Evolutionary conservation across 2,113 vertebrate species (phyloP).

Genomic region (Perccottus glenii): DNA sequence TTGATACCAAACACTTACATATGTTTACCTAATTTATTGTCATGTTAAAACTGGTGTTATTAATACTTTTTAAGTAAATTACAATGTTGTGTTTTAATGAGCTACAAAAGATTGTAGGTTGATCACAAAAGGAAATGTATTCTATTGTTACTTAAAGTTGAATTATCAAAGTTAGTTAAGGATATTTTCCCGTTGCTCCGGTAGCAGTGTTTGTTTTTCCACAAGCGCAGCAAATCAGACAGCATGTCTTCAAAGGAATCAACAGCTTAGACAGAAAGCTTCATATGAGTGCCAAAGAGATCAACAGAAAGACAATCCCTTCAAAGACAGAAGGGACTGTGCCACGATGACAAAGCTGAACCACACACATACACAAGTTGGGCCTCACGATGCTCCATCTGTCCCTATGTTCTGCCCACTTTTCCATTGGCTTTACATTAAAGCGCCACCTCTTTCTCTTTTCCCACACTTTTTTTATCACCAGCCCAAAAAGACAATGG

Average conservation of each 20-base stretch:
- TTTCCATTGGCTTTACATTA: slow-evolving; percentile 48
- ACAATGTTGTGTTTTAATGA: not conserved
- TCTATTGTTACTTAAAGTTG: not conserved
- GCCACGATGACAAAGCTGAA: slow-evolving; percentile 37
- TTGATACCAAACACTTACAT: too few species aligned
- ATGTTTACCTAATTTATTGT: not conserved
- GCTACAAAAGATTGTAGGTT: not conserved
- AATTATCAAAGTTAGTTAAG: not conserved
- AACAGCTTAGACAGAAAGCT: slow-evolving; percentile 46
- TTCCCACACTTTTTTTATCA: slow-evolving; percentile 11
- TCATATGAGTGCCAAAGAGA: slow-evolving; percentile 30
- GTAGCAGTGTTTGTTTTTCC: slow-evolving; percentile 22
- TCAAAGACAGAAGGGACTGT: slow-evolving; percentile 19
- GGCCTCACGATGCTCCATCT: slow-evolving; percentile 29
- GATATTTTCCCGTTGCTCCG: not conserved
- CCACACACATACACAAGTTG: not conserved
- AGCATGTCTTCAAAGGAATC: slow-evolving; percentile 41
- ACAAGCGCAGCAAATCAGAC: slow-evolving; percentile 34
- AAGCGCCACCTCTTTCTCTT: slow-evolving; percentile 49
- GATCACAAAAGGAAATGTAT: too few species aligned
- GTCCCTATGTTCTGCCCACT: slow-evolving; percentile 49
- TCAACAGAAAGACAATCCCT: slow-evolving; percentile 21
- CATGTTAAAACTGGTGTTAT: not conserved
- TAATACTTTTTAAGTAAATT: not conserved
- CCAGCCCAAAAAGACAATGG: slow-evolving; percentile 37